phyloP scores from a whole-genome alignment of 2,888 invertebrate genomes.

The Drosophila aldrichi region DNA sequence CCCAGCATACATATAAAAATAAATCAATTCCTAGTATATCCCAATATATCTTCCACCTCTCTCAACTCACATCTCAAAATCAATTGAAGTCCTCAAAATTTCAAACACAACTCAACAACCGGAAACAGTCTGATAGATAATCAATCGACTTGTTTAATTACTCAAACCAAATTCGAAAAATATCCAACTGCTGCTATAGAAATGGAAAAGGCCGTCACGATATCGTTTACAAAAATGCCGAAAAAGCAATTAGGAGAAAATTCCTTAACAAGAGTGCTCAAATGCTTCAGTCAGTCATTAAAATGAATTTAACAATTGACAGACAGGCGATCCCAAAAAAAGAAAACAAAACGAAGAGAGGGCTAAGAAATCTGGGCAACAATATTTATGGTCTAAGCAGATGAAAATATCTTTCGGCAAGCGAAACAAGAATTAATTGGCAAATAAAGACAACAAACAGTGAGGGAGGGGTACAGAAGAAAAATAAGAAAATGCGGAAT shows the following conservation, averaged over 20 bases:
- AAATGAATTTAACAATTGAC: slow-evolving; percentile 62
- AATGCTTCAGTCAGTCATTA: slow-evolving; percentile 57
- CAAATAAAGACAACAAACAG: slow-evolving; percentile 10
- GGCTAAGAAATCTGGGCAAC: slow-evolving; percentile 42
- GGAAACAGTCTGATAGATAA: slow-evolving; percentile 31
- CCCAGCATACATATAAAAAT: neutral
- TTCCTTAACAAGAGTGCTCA: slow-evolving; percentile 55
- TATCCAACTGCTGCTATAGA: neutral
- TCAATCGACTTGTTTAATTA: slow-evolving; percentile 26
- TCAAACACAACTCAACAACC: neutral
- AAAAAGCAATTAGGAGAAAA: slow-evolving; percentile 68
- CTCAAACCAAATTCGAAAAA: slow-evolving; percentile 22
- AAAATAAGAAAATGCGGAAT: slow-evolving; percentile 15
- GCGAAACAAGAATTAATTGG: slow-evolving; percentile 36
- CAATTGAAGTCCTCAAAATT: neutral
- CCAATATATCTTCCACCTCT: neutral
- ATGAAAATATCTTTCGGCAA: slow-evolving; percentile 50
- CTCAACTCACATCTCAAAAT: neutral
- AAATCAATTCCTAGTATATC: no score
- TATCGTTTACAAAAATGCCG: slow-evolving; percentile 52
- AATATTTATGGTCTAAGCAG: slow-evolving; percentile 53
- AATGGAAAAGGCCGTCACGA: slow-evolving; percentile 18
- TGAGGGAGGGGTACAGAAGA: no score
- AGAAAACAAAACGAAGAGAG: neutral
- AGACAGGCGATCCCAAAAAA: slow-evolving; percentile 31